Conservation (phyloP, 2,113 vertebrate species). For the Sylvia atricapilla region DNA sequence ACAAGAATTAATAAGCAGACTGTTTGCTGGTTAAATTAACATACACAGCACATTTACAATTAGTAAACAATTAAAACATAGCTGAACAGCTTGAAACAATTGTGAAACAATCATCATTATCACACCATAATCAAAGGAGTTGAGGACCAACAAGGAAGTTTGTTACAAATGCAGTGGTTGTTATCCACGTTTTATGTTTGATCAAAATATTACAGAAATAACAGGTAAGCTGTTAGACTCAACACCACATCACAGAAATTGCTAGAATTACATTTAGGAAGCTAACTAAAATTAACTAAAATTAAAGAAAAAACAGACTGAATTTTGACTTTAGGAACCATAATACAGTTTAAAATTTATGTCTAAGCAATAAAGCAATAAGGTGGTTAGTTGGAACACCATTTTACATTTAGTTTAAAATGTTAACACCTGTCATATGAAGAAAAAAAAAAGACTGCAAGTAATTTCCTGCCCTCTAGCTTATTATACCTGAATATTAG, state of each 20-base stretch:
- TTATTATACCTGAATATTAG: neutral
- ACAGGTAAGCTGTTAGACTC: neutral
- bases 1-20: slow-evolving; percentile 36
- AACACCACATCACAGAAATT: slow-evolving; percentile 5
- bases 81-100: neutral
- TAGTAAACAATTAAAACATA: slow-evolving; percentile 39
- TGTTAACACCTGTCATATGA: neutral
- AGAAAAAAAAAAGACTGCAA: neutral
- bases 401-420: neutral
- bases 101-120: slow-evolving; percentile 24
- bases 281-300: neutral
- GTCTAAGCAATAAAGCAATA: neutral
- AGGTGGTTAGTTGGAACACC: neutral
- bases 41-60: slow-evolving; percentile 27
- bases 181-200: neutral
- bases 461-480: neutral
- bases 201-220: neutral
- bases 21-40: slow-evolving; percentile 30
- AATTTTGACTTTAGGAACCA: neutral
- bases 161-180: neutral
- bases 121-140: slow-evolving; percentile 4
- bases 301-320: neutral
- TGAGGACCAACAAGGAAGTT: slow-evolving; percentile 13
- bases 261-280: neutral
- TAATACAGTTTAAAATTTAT: neutral